Conservation (phyloP, 2,797 vertebrate species). For the Mionectes olivaceus region DNA sequence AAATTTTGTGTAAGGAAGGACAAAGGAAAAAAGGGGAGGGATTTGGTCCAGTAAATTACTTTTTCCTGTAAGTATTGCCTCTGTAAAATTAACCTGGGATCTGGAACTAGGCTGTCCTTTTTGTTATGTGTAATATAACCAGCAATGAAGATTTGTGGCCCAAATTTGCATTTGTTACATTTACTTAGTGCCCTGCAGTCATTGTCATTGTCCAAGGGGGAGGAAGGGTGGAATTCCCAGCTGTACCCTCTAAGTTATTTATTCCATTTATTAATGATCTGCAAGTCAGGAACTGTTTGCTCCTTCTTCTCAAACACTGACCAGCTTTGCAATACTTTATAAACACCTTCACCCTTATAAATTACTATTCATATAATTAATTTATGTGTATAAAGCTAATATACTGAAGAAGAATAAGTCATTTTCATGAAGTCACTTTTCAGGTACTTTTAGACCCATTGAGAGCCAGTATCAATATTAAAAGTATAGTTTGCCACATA, state of each 20-base stretch:
- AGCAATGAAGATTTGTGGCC: constrained; percentile 16
- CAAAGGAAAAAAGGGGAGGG: not conserved
- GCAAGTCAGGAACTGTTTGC: not conserved
- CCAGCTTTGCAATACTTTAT: not conserved
- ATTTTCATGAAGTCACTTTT: not conserved
- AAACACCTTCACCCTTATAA: not conserved
- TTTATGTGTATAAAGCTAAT: not conserved
- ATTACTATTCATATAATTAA: not conserved
- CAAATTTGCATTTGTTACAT: constrained; percentile 21
- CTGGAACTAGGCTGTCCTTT: constrained; percentile 4
- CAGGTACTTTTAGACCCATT: not conserved
- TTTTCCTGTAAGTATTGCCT: not conserved
- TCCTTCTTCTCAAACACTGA: not conserved
- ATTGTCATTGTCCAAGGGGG: not conserved
- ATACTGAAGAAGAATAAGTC: not conserved
- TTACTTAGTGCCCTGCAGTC: not conserved
- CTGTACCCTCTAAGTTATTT: not conserved
- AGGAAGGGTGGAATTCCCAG: constrained; percentile 1
- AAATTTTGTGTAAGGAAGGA: not conserved
- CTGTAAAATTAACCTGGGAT: not conserved
- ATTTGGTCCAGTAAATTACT: not conserved
- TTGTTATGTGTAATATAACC: not conserved
- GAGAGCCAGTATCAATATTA: not conserved
- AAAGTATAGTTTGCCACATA: not conserved
- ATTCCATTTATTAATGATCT: constrained; percentile 1